Base-by-base conservation (phyloP, 2,888 invertebrate species). In the Anarsia innoxiella region DNA sequence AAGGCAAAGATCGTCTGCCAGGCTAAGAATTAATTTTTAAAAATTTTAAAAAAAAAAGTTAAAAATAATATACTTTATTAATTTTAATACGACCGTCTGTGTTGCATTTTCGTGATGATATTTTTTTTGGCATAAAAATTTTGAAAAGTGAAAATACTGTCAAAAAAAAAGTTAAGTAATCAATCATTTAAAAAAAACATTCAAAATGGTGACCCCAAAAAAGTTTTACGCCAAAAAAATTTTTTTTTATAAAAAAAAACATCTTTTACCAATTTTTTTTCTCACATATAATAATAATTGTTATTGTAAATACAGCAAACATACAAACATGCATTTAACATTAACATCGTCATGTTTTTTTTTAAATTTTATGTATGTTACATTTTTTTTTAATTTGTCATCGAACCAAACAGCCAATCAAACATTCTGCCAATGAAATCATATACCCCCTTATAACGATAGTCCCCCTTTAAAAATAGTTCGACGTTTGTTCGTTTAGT, bases 11-110 rank as follows among this genome's bases (percentile, higher is more conserved):
- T 51, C 54, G 57, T 58, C 39, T 46, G 43, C 46, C 44, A 46
- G 45, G 36, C 41, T 31, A 44, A 48, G 48, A 45, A 49, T 46
- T 49, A 48, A 47, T 44, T 39, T 42, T 46, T 39, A 44, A 39
- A 36, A 38, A 44, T 45, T 45, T 38, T 43, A 53, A 55, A 40
- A 48, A 37, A 37, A 33, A 40, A 40, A 35, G 41, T 46, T 39
- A 37, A 23, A 42, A 45, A 44, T 40, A 42, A 53, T n/a, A n/a
- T n/a, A n/a, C n/a, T n/a, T n/a, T n/a, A n/a, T n/a, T n/a, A n/a
- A n/a, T n/a, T n/a, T n/a, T n/a, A 45, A 54, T 52, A 61, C 75
- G 77, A 80, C 83, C 83, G 83, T 84, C 83, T 84, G 72, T 84
- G 83, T 84, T 84, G 83, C 83, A 84, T 83, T 84, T 83, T 80